These are phyloP conservation scores for Parnassius orleans DNA, from an alignment of 2,888 invertebrate species.

Conservation along the genomic window DNA sequence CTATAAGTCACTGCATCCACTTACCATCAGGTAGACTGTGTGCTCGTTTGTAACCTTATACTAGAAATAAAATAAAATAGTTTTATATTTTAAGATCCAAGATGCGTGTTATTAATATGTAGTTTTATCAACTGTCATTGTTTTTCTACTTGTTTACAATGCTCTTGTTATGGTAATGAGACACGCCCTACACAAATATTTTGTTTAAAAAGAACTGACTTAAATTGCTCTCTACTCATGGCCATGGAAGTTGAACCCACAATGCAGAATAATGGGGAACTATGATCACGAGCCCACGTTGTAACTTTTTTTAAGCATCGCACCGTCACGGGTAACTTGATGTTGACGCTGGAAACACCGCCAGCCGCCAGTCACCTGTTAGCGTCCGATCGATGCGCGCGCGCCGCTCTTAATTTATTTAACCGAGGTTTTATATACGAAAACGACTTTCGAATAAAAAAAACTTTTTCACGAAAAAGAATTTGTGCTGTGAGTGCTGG, in stretches of 20 bases:
- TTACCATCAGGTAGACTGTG: too few relatives aligned
- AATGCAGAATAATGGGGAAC: slow-evolving; percentile 19
- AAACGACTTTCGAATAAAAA: slow-evolving; percentile 44
- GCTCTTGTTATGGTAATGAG: background rate
- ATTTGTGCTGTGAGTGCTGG: slow-evolving; percentile 31
- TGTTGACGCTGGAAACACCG: slow-evolving; percentile 20
- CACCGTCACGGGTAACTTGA: slow-evolving; percentile 58
- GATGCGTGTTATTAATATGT: too few relatives aligned
- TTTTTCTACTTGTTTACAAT: too few relatives aligned
- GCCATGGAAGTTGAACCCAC: slow-evolving; percentile 14
- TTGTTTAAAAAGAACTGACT: background rate
- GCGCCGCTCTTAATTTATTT: slow-evolving; percentile 46
- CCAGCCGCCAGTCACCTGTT: slow-evolving; percentile 70
- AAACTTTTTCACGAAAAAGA: slow-evolving; percentile 39
- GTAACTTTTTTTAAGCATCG: slow-evolving; percentile 45
- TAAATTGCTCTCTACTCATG: background rate
- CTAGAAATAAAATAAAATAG: too few relatives aligned
- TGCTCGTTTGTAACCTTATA: too few relatives aligned
- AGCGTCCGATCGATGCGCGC: slow-evolving; percentile 63
- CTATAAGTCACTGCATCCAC: too few relatives aligned
- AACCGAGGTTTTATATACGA: slow-evolving; percentile 47
- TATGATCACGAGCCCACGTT: slow-evolving; percentile 53
- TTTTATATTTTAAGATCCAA: too few relatives aligned
- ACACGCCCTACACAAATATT: background rate
- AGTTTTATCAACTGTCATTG: too few relatives aligned